phyloP scores from a whole-genome alignment of 2,113 vertebrate species.

The Hyaena hyaena region DNA sequence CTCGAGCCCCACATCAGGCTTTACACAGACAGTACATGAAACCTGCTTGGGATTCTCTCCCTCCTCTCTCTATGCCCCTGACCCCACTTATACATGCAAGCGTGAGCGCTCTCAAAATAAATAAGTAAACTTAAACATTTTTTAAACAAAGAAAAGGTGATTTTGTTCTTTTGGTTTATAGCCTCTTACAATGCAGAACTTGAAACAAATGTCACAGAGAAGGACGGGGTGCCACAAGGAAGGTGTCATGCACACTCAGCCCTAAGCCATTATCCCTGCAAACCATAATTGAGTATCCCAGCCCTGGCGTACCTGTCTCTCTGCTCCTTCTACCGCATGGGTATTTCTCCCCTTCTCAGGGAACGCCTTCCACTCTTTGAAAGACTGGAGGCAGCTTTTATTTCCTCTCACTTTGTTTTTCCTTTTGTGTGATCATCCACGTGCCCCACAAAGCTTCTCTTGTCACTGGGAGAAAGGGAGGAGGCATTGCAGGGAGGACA shows the following conservation, averaged over 20 bases:
- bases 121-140: no score
- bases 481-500: neutral
- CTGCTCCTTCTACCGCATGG: neutral
- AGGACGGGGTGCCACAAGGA: neutral
- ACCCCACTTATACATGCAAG: no score
- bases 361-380: neutral
- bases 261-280: neutral
- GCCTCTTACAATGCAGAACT: neutral
- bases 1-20: no score
- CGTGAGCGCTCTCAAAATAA: no score
- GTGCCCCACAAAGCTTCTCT: neutral
- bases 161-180: neutral
- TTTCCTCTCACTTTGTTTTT: neutral
- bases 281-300: accelerated
- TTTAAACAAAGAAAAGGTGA: neutral
- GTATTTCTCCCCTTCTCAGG: neutral
- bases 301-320: neutral
- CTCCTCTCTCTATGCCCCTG: no score
- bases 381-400: neutral
- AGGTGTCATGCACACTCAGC: no score
- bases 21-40: no score
- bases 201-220: neutral
- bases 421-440: neutral
- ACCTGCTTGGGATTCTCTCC: no score
- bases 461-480: neutral